phyloP scores from a whole-genome alignment of 2,888 invertebrate genomes.

The Polymixis flavicincta region DNA sequence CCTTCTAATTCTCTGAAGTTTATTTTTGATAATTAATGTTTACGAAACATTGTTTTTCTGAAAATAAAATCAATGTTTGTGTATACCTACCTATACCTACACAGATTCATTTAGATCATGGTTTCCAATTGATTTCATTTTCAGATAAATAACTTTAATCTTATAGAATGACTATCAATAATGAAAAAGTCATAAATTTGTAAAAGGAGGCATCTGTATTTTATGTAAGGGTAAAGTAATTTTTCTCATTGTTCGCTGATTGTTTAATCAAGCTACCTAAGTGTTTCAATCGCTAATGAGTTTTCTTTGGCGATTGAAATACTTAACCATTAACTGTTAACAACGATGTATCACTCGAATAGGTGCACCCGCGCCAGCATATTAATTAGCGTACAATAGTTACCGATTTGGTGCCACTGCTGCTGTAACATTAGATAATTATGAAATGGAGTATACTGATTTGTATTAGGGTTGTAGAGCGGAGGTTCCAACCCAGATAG shows the following conservation, averaged over 20 bases:
- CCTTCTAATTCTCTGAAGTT: conserved; percentile 21
- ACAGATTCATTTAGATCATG: too few relatives aligned
- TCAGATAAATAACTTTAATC: neutral
- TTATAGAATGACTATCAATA: neutral
- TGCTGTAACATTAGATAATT: conserved; percentile 3
- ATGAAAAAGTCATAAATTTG: neutral
- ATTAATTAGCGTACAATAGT: conserved; percentile 20
- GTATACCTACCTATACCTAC: too few relatives aligned
- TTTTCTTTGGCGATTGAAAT: conserved; percentile 2
- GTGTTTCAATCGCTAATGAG: too few relatives aligned
- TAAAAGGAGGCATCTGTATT: neutral
- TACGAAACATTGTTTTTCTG: conserved; percentile 4
- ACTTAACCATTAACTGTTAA: neutral
- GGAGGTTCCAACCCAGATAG: too few relatives aligned
- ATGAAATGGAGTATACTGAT: neutral
- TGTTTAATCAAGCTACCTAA: too few relatives aligned
- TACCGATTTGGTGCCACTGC: neutral
- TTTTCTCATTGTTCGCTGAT: too few relatives aligned
- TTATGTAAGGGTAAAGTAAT: too few relatives aligned
- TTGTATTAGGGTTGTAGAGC: neutral
- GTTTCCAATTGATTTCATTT: neutral
- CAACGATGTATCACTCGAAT: neutral
- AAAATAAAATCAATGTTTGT: neutral
- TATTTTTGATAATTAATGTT: conserved; percentile 33
- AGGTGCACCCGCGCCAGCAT: neutral